Percentiles rank a stretch among this genome's conserved stretches.
Conservation (phyloP, 2,888 invertebrate genomes). For the Glomeris marginata region DNA sequence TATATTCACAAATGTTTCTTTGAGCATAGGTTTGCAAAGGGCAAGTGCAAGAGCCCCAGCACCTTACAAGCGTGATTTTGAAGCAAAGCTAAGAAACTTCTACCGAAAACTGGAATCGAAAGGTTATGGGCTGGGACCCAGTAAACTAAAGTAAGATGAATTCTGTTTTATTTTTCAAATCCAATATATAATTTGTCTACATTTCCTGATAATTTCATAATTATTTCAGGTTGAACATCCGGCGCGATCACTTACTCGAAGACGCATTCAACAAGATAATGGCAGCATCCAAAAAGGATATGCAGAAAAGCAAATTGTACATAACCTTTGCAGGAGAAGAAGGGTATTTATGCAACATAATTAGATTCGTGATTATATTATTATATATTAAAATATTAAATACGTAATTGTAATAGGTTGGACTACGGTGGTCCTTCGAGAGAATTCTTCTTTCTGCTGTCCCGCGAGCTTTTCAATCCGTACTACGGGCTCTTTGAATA, state of each 20-base stretch:
- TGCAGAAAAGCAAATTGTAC: slow-evolving; percentile 87
- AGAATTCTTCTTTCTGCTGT: slow-evolving; percentile 96
- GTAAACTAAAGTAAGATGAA: slow-evolving; percentile 71
- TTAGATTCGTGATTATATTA: neutral
- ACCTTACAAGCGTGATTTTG: slow-evolving; percentile 83
- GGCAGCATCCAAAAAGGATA: slow-evolving; percentile 86
- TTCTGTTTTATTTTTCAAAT: neutral
- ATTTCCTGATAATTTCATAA: neutral
- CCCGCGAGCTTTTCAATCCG: slow-evolving; percentile 92
- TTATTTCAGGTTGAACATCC: slow-evolving; percentile 62
- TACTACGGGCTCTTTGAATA: slow-evolving; percentile 98
- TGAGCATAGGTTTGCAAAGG: slow-evolving; percentile 26
- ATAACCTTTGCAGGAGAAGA: slow-evolving; percentile 92
- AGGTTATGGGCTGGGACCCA: slow-evolving; percentile 93
- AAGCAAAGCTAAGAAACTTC: slow-evolving; percentile 85
- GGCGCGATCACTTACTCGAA: slow-evolving; percentile 82
- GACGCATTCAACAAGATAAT: slow-evolving; percentile 94
- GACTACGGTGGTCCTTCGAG: slow-evolving; percentile 97
- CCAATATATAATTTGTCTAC: neutral
- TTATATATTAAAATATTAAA: neutral
- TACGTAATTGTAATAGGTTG: slow-evolving; percentile 32
- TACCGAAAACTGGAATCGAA: slow-evolving; percentile 89
- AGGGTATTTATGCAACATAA: slow-evolving; percentile 36
- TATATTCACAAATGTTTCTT: too few species aligned
- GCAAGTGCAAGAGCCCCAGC: slow-evolving; percentile 69